These are phyloP conservation scores for Tiliacea citrago DNA, from an alignment of 2,888 invertebrate species.

Conservation along the genomic window DNA sequence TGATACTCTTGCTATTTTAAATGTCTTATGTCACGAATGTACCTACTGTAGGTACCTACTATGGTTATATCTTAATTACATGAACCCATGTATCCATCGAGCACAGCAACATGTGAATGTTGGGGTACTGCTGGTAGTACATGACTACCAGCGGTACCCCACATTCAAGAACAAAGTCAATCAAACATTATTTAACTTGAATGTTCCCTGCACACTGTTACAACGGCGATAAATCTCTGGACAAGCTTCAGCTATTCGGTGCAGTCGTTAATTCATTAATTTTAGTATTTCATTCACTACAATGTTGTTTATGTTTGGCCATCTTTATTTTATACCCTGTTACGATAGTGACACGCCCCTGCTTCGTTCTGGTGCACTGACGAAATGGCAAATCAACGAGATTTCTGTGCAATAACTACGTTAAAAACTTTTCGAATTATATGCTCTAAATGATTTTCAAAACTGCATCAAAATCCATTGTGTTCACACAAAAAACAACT, in stretches of 20 bases:
- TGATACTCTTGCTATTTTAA: background rate
- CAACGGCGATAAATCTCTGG: conserved; percentile 11
- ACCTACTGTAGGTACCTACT: background rate
- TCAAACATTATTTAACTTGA: background rate
- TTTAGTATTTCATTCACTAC: conserved; percentile 12
- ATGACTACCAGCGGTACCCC: background rate
- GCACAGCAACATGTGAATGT: too few relatives aligned
- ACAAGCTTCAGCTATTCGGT: conserved; percentile 4
- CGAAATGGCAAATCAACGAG: background rate
- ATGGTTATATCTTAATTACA: background rate
- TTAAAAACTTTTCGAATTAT: too few relatives aligned
- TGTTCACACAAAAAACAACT: too few relatives aligned
- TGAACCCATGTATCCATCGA: background rate
- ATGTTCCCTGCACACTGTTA: conserved; percentile 2
- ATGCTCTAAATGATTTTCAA: too few relatives aligned
- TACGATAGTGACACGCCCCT: background rate
- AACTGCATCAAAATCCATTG: too few relatives aligned
- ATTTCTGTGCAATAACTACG: background rate
- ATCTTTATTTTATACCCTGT: background rate
- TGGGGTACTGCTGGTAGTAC: too few relatives aligned
- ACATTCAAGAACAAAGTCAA: background rate
- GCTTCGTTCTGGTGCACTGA: background rate
- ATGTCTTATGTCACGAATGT: background rate
- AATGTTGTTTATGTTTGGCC: conserved; percentile 4
- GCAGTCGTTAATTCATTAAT: conserved; percentile 33